Evolutionary conservation across 2,888 invertebrate species (phyloP), one percentile per base, ranked within the genome.

Genomic region (Caenorhabditis uteleia): DNA sequence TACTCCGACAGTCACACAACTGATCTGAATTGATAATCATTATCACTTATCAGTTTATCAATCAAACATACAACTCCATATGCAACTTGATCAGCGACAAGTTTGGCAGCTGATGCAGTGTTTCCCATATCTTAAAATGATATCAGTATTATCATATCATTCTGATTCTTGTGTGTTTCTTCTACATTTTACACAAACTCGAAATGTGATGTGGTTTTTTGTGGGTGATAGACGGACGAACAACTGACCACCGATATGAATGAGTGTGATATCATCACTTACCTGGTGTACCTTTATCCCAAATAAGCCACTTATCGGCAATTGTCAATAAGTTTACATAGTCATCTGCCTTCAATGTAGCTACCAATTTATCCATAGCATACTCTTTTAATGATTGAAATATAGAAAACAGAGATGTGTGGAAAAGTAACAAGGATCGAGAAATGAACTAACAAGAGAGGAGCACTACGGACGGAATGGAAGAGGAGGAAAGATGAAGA

Each of bases 1-100:
- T 10, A 72, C 60, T 29, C 66, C 61, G 21, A 58, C 72, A 3
- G 69, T 57, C 38, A 67, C 51, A 44, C 72, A 69, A 8, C 57
- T 46, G 26, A 72, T 64, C 50, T 58, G 46, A 14, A n/a, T 12
- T 38, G 8, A 16, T 10, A 38, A 38, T 16, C 6, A 12, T 38
- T 16, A n/a, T n/a, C n/a, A n/a, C n/a, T n/a, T n/a, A n/a, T n/a
- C n/a, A n/a, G n/a, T n/a, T n/a, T n/a, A n/a, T n/a, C n/a, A n/a
- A n/a, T n/a, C n/a, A 21, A 18, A 42, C 44, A 50, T 29, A 64
- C 64, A 23, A 64, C 53, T 64, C 64, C 64, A 54, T 58, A 64
- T n/a, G 54, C 53, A 14, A 64, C 47, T 25, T 64, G 64, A 31
- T 58, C 58, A 2, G 64, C 62, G 25, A 53, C 45, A 38, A 53